Percentiles rank a stretch among this genome's conserved stretches.
Conservation (phyloP, 1,140 invertebrate genomes). For the Thereuonema tuberculata region DNA sequence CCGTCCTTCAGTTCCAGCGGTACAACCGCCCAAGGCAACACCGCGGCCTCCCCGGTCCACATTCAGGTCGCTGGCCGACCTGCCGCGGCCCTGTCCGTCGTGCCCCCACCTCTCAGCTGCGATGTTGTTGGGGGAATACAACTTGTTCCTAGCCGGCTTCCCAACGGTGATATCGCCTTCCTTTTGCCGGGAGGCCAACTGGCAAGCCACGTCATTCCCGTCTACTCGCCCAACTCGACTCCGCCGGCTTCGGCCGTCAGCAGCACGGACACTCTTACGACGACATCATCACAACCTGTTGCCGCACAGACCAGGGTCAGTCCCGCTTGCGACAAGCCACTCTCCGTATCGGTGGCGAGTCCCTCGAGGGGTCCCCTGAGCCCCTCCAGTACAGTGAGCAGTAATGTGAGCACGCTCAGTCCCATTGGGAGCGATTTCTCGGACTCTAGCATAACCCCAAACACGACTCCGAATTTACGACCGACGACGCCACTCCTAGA, state of each 20-base stretch:
- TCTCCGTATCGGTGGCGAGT: background rate
- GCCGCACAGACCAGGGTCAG: background rate
- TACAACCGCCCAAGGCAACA: background rate
- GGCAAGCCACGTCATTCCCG: background rate
- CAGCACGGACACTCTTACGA: background rate
- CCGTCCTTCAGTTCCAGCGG: background rate
- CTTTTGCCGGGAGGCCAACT: slow-evolving; percentile 35
- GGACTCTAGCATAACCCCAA: background rate
- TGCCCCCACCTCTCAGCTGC: slow-evolving; percentile 10
- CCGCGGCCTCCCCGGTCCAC: background rate
- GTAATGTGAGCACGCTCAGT: background rate
- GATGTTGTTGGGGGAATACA: slow-evolving; percentile 36
- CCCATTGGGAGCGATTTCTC: background rate
- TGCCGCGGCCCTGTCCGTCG: slow-evolving; percentile 20
- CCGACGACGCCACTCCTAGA: background rate
- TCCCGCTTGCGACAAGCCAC: background rate
- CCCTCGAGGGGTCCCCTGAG: background rate
- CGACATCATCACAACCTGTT: background rate
- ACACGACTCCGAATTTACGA: background rate
- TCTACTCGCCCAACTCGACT: background rate
- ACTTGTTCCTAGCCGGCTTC: slow-evolving; percentile 51
- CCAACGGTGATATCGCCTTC: slow-evolving; percentile 45
- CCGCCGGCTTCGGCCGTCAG: too few species aligned
- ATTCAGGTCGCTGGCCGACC: slow-evolving; percentile 15
- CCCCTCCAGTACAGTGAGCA: background rate